Conservation (phyloP, 2,797 vertebrate genomes). For the Paguma larvata region DNA sequence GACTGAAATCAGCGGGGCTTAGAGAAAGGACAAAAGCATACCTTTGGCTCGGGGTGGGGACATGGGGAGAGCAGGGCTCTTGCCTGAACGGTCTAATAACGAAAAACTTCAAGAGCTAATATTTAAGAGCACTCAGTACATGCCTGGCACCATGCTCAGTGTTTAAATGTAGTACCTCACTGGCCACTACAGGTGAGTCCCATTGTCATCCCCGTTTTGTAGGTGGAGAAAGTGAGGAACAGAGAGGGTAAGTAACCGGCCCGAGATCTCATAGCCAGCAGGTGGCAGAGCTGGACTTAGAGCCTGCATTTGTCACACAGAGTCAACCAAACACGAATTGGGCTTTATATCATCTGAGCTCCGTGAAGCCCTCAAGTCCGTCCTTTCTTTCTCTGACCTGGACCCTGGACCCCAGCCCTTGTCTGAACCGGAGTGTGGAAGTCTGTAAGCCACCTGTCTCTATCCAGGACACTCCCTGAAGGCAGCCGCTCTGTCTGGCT, state of each 20-base stretch:
- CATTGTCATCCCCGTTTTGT: background rate
- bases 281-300: constrained; percentile 67
- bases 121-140: background rate
- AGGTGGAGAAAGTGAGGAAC: constrained; percentile 18
- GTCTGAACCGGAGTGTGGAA: background rate
- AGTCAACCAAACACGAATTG: background rate
- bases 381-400: background rate
- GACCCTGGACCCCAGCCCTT: background rate
- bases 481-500: background rate
- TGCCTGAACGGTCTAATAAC: background rate
- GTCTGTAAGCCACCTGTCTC: background rate
- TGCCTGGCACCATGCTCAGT: background rate
- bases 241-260: background rate
- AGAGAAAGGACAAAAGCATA: background rate
- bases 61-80: background rate
- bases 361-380: background rate
- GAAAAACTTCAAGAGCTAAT: background rate
- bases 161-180: background rate
- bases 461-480: background rate
- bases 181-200: background rate
- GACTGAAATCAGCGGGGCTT: background rate
- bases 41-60: background rate
- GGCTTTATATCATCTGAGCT: background rate
- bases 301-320: background rate
- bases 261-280: constrained; percentile 48